Evolutionary conservation across 2,797 vertebrate genomes (phyloP), one percentile per base, ranked within the genome.

Genomic region (Scolopax rusticola): DNA sequence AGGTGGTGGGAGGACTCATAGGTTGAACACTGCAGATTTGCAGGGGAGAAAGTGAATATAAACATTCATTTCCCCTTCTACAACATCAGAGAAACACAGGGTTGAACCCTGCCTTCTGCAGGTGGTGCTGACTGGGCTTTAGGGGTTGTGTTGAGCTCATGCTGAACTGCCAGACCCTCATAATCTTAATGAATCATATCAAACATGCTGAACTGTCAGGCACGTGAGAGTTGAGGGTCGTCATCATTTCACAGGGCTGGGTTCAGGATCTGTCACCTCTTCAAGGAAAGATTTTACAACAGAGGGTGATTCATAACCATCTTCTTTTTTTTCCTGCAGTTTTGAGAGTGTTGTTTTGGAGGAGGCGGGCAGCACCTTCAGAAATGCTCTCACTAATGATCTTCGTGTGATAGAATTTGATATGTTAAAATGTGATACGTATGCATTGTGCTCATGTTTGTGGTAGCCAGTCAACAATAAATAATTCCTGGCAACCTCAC

Each of bases 401-500:
- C 50, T 75, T 67, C 57, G 61, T 15, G 25, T 75, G 67, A 45
- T 67, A 40, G 87, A 95, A 89, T 80, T 83, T 70, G 67, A 64
- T 91, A 53, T 27, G 40, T 56, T 91, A 87, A 70, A 86, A 95
- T 76, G n/a, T 32, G 77, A 90, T 84, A 63, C 21, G 4, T 71
- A 12, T 16, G 21, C 67, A 76, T 81, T 80, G 64, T 87, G 81
- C 84, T 89, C 32, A 24, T 80, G 80, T 75, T 84, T 89, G 61
- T 2, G 2, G 75, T 53, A 87, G 68, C 28, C 78, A 85, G 82
- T 77, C 87, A 87, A 78, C 54, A 64, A 65, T 78, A 85, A 91
- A 87, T 95, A 89, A 76, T 82, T 93, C 69, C 93, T 90, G 87
- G 54, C 84, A 92, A 51, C 48, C 32, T 78, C 50, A 14, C 77